Conservation (phyloP, 2,113 vertebrate species). For the Pampusana beccarii region DNA sequence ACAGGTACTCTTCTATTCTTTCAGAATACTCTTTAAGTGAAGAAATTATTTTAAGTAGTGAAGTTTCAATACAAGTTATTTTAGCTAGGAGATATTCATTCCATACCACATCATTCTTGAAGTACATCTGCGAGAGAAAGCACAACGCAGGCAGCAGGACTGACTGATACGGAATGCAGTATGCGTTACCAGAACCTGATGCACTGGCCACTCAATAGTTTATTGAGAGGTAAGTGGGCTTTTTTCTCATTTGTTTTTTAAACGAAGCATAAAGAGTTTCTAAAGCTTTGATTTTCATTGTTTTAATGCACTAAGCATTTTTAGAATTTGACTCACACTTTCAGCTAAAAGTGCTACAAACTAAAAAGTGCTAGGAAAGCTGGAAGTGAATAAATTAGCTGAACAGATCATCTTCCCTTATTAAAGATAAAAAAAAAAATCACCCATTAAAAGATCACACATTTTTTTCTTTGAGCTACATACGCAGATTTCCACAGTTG, state of each 20-base stretch:
- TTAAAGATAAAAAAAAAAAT: not conserved
- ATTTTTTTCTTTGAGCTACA: not conserved
- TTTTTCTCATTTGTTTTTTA: not conserved
- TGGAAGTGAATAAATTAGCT: not conserved
- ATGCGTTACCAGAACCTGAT: not conserved
- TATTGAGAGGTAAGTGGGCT: not conserved
- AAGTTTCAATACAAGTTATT: not conserved
- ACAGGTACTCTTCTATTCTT: not conserved
- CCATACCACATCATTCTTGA: not conserved
- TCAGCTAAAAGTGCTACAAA: not conserved
- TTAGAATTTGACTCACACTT: not conserved
- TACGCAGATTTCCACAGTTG: not conserved
- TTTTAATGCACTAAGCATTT: not conserved
- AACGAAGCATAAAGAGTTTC: not conserved
- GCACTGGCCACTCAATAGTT: not conserved
- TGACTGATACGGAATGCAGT: not conserved
- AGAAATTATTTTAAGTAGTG: not conserved
- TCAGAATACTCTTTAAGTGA: not conserved
- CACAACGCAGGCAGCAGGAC: not conserved
- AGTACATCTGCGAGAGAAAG: not conserved
- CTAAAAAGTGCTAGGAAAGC: not conserved
- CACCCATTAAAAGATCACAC: not conserved
- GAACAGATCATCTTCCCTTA: rapidly evolving
- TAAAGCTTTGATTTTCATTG: not conserved
- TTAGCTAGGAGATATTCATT: not conserved